Base-by-base conservation (phyloP, 2,888 invertebrate species). In the Tenthredo distinguenda region DNA sequence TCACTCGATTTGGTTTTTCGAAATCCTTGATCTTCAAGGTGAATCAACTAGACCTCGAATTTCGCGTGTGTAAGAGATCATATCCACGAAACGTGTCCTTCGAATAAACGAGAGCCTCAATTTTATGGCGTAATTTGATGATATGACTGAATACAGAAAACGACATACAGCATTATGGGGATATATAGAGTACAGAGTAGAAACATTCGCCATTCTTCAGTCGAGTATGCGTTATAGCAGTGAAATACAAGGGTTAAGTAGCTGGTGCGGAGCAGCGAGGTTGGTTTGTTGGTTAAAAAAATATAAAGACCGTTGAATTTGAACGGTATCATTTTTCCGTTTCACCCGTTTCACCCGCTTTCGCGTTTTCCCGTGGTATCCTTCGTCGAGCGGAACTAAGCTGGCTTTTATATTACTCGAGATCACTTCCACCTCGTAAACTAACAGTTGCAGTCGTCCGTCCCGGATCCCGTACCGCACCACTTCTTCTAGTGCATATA, bases 341-440 rank as follows among this genome's bases (percentile, higher is more conserved):
- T 77, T 55, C 50, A 31, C 76, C 50, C 76, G 76, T 34, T 76
- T 50, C 76, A 58, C 62, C 62, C 26, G 31, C n/a, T 31, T 68
- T 15, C 34, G 15, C 15, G 34, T 18, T 31, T 55, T 55, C 10
- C 31, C 55, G 40, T 55, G 31, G 31, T 74, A 21, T 74, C 72
- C 40, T 31, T 47, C 77, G 55, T 55, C 50, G 55, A 77, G 77
- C 77, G 77, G 34, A 77, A 77, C 26, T 77, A 77, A 77, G 55
- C 77, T 77, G 77, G 77, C 77, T 77, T 77, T 77, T 77, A 77
- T 77, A 77, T 77, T 55, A 77, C 77, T 77, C 77, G 55, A 77
- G 77, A 77, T 77, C 77, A 77, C 77, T 77, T 77, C 77, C 77
- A 55, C 77, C 77, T 77, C 77, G 77, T 77, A 26, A 77, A 77